These are phyloP conservation scores for Chroicocephalus ridibundus DNA, from an alignment of 2,113 vertebrate genomes.

Conservation along the genomic window DNA sequence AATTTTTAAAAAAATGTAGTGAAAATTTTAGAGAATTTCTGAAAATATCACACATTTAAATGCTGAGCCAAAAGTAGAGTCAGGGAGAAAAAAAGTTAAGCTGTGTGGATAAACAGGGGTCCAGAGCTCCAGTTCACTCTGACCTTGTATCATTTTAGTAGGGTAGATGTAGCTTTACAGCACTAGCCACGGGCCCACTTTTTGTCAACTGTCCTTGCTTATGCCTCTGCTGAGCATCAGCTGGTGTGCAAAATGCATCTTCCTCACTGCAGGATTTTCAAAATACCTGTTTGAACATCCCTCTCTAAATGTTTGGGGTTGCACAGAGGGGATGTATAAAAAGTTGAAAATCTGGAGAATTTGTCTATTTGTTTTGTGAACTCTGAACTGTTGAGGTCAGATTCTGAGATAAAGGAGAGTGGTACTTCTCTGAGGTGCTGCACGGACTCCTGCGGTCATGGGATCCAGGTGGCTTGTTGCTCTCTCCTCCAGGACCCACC, in stretches of 20 bases:
- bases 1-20: background rate
- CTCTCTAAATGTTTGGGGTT: background rate
- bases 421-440: background rate
- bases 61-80: background rate
- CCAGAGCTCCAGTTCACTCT: background rate
- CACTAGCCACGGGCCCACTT: fast-evolving
- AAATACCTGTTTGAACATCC: background rate
- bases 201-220: background rate
- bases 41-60: background rate
- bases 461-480: background rate
- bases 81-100: background rate
- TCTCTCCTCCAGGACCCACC: background rate
- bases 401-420: background rate
- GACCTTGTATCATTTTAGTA: background rate
- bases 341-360: background rate
- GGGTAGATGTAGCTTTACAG: background rate
- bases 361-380: background rate
- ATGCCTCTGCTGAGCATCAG: background rate
- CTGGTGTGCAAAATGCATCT: background rate
- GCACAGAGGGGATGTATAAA: background rate
- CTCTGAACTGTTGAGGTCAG: background rate
- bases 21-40: background rate
- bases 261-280: background rate
- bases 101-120: background rate
- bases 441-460: fast-evolving